Evolutionary conservation across 2,888 invertebrate species (phyloP).

Genomic region (Oscheius onirici): DNA sequence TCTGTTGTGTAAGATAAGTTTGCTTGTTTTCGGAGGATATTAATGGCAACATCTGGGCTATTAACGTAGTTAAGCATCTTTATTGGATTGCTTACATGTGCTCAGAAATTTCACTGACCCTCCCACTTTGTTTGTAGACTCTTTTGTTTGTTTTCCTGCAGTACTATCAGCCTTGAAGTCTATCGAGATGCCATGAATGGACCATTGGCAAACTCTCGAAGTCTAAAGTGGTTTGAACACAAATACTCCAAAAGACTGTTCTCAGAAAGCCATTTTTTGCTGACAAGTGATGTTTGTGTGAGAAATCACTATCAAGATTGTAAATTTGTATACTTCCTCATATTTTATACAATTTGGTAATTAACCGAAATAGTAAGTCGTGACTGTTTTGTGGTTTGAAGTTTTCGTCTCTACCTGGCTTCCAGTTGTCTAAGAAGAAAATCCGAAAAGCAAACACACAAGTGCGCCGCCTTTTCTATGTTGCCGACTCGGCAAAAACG

Average conservation of each 20-base stretch:
- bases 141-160: not conserved
- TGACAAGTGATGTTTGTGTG: too few relatives aligned
- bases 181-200: not conserved
- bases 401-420: not conserved
- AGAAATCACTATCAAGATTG: too few relatives aligned
- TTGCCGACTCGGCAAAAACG: not conserved
- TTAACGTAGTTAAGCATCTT: slow-evolving; percentile 13
- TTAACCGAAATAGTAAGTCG: too few relatives aligned
- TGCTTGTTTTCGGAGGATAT: not conserved
- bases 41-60: not conserved
- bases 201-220: not conserved
- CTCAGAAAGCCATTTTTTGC: too few relatives aligned
- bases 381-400: too few relatives aligned
- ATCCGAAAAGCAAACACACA: slow-evolving; percentile 18
- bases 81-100: slow-evolving; percentile 18
- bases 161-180: not conserved
- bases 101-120: slow-evolving; percentile 1
- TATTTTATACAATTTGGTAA: too few relatives aligned
- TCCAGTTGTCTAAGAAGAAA: slow-evolving; percentile 25
- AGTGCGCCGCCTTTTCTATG: not conserved
- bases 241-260: too few relatives aligned
- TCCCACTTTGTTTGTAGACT: not conserved
- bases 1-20: slow-evolving; percentile 6
- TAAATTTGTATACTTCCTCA: too few relatives aligned
- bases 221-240: too few relatives aligned